These are phyloP conservation scores for Parapsyche elsis DNA, from an alignment of 1,140 invertebrate species.

Conservation along the genomic window DNA sequence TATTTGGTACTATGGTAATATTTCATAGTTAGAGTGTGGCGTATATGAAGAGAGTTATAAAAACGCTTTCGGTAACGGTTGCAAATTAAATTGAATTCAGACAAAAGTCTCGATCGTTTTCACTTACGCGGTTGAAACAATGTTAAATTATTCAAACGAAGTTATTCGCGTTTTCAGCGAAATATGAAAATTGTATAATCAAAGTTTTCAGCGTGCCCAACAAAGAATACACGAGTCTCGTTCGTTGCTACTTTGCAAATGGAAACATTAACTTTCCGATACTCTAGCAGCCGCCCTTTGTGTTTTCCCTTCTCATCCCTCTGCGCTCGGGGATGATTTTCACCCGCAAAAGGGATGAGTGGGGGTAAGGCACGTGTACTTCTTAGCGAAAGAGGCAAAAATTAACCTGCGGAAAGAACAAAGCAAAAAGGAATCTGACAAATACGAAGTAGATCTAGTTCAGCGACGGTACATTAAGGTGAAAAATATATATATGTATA, in stretches of 20 bases:
- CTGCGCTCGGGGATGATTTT: not conserved
- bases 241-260: not conserved
- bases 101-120: constrained; percentile 16
- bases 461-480: constrained; percentile 19
- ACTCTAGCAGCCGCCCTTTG: not conserved
- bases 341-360: not conserved
- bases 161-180: not conserved
- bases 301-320: not conserved
- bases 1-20: too few relatives aligned
- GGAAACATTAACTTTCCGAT: constrained; percentile 33
- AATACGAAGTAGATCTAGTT: not conserved
- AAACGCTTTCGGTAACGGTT: not conserved
- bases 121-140: constrained; percentile 1
- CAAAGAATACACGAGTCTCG: constrained; percentile 20
- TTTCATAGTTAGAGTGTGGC: too few relatives aligned
- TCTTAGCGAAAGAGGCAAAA: too few relatives aligned
- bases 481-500: constrained; percentile 36
- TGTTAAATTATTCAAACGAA: constrained; percentile 21
- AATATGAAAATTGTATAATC: constrained; percentile 39
- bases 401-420: constrained; percentile 1
- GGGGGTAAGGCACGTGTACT: too few relatives aligned
- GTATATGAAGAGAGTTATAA: too few relatives aligned
- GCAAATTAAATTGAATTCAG: constrained; percentile 5
- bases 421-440: not conserved
- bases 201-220: constrained; percentile 24